These are phyloP conservation scores for Apus apus DNA, from an alignment of 2,113 vertebrate species.

Conservation along the genomic window DNA sequence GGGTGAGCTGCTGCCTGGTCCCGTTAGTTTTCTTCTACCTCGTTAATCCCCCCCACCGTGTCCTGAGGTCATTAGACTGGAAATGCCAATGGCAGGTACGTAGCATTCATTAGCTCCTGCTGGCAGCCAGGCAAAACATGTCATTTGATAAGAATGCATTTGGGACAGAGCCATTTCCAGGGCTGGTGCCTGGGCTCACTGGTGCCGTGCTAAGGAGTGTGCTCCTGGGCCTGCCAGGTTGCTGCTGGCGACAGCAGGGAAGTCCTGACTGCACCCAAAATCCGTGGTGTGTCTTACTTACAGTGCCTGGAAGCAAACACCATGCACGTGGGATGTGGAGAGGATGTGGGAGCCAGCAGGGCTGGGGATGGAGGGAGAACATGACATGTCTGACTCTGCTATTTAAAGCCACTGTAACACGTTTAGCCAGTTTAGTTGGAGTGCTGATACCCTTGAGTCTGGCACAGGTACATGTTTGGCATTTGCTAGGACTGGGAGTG, in stretches of 20 bases:
- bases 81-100: neutral
- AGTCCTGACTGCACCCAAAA: neutral
- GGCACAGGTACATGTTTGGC: neutral
- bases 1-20: neutral
- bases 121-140: neutral
- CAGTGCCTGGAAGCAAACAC: neutral
- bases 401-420: neutral
- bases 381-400: neutral
- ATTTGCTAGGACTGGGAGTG: neutral
- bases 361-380: neutral
- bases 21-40: neutral
- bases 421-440: neutral
- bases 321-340: neutral
- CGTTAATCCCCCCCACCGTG: neutral
- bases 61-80: neutral
- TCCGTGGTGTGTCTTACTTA: neutral
- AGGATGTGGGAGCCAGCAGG: neutral
- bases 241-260: neutral
- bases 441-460: neutral
- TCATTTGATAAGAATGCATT: neutral
- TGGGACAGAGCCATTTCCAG: neutral
- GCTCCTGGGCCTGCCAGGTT: neutral
- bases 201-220: neutral
- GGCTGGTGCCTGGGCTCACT: accelerated
- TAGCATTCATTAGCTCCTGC: neutral